These are phyloP conservation scores for Ennomos quercinarius DNA, from an alignment of 2,888 invertebrate species.

Conservation along the genomic window DNA sequence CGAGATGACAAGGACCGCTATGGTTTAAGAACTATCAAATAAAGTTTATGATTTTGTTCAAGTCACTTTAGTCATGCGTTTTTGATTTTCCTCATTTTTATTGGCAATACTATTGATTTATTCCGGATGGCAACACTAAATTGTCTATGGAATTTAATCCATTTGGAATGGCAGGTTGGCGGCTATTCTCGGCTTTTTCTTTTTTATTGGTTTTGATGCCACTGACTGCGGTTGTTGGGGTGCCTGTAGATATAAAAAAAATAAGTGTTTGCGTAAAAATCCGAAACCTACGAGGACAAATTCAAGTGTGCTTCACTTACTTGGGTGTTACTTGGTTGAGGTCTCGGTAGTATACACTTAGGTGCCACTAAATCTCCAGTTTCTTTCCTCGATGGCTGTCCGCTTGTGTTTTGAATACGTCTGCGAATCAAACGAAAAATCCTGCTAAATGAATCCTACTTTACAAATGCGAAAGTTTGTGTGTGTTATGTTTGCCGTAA, in stretches of 20 bases:
- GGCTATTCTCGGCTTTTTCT: slow-evolving; percentile 76
- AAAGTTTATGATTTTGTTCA: too few species aligned
- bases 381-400: slow-evolving; percentile 46
- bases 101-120: slow-evolving; percentile 17
- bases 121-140: slow-evolving; percentile 31
- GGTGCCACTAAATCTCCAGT: slow-evolving; percentile 49
- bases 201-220: slow-evolving; percentile 58
- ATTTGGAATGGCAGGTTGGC: slow-evolving; percentile 77
- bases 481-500: too few species aligned
- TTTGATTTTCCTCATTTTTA: slow-evolving; percentile 19
- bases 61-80: slow-evolving; percentile 4
- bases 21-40: too few species aligned
- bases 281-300: neutral
- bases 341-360: slow-evolving; percentile 47
- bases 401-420: slow-evolving; percentile 58
- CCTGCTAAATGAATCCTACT: too few species aligned
- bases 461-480: too few species aligned
- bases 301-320: slow-evolving; percentile 46
- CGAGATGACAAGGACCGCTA: too few species aligned
- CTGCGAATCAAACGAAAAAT: slow-evolving; percentile 43
- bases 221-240: slow-evolving; percentile 48
- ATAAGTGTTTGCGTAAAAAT: too few species aligned
- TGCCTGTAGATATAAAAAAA: slow-evolving; percentile 40
- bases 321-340: slow-evolving; percentile 47
- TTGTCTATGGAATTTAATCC: slow-evolving; percentile 52